Evolutionary conservation across 2,888 invertebrate genomes (phyloP).

Genomic region (Phasia obesa): DNA sequence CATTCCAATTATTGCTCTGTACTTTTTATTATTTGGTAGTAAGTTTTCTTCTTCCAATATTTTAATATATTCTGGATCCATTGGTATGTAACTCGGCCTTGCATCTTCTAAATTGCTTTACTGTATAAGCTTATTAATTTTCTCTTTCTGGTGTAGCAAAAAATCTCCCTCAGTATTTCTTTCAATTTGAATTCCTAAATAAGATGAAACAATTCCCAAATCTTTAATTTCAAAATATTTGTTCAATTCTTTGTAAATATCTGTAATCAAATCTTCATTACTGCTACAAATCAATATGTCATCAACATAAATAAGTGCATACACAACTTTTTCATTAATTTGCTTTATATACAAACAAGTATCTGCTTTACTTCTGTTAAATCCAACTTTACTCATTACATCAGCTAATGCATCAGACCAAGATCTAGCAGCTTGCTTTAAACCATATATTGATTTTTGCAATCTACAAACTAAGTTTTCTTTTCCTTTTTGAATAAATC

Average conservation of each 20-base stretch:
- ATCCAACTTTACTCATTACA: constrained; percentile 17
- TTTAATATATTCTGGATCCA: constrained; percentile 32
- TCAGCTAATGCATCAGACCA: constrained; percentile 33
- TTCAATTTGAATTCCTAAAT: constrained; percentile 32
- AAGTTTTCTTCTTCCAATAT: constrained; percentile 5
- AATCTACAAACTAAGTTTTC: no score
- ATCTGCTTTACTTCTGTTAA: constrained; percentile 21
- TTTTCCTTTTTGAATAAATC: no score
- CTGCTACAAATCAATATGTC: constrained; percentile 23
- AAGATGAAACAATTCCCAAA: constrained; percentile 23
- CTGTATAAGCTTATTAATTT: constrained; percentile 13
- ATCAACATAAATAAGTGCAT: constrained; percentile 16
- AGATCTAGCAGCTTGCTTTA: constrained; percentile 25
- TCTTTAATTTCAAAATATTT: constrained; percentile 16
- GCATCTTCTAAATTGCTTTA: constrained; percentile 31
- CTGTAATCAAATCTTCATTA: neutral
- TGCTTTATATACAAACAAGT: constrained; percentile 14
- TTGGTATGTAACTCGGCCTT: constrained; percentile 25
- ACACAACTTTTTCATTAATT: neutral
- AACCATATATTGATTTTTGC: constrained; percentile 36
- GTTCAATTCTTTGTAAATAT: constrained; percentile 5
- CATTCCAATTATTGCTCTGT: constrained; percentile 19
- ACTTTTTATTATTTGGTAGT: constrained; percentile 7
- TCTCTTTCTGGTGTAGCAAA: constrained; percentile 10
- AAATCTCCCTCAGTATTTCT: constrained; percentile 17